A percentile compares a stretch with the other conserved stretches of the same genome.
These are phyloP conservation scores for Pantherophis vulpinus DNA, from an alignment of 2,797 vertebrate species.

Conservation along the genomic window DNA sequence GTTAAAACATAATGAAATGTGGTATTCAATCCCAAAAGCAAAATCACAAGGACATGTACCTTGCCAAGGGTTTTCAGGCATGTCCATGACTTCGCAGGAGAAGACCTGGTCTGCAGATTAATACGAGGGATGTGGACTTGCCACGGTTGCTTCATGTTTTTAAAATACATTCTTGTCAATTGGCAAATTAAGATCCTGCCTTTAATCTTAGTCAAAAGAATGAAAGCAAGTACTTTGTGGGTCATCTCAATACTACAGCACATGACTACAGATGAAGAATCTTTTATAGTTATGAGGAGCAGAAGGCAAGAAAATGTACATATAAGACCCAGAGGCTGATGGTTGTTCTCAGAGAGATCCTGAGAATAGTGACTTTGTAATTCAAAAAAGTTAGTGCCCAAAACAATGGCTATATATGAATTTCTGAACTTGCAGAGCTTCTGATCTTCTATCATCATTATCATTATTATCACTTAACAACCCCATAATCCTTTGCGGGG, in stretches of 20 bases:
- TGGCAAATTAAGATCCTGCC: not conserved
- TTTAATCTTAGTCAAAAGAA: not conserved
- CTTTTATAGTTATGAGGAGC: not conserved
- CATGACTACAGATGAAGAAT: not conserved
- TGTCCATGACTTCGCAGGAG: not conserved
- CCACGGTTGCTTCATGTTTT: not conserved
- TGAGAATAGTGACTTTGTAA: not conserved
- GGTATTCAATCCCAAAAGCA: not conserved
- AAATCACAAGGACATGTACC: not conserved
- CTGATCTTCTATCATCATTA: not conserved
- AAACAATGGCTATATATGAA: not conserved
- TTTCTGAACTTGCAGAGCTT: not conserved
- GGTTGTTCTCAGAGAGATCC: not conserved
- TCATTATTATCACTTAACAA: no score
- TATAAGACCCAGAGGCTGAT: not conserved
- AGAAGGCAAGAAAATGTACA: not conserved
- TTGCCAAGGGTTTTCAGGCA: not conserved
- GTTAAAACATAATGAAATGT: not conserved
- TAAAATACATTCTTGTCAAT: not conserved
- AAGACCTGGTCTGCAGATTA: not conserved
- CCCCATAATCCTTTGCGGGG: no score
- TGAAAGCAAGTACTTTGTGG: not conserved
- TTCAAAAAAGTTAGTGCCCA: not conserved
- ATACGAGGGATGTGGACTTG: not conserved
- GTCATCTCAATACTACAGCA: not conserved